A percentile compares a stretch with the other conserved stretches of the same genome.
Conservation (phyloP, 2,888 invertebrate species). For the Pyralis farinalis region DNA sequence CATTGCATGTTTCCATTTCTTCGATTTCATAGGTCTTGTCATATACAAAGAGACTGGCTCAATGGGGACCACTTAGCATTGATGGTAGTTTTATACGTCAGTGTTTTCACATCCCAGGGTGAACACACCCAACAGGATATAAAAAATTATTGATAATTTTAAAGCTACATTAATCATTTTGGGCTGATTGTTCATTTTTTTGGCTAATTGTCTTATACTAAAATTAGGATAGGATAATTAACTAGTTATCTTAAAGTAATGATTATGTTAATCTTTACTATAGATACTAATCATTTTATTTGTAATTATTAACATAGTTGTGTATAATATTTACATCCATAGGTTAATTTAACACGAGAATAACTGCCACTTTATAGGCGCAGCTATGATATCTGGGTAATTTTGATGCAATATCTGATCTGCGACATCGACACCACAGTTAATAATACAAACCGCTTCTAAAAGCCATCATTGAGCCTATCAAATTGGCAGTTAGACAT, state of each 20-base stretch:
- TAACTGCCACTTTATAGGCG: slow-evolving; percentile 61
- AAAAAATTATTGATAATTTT: no score
- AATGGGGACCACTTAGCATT: no score
- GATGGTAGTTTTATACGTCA: no score
- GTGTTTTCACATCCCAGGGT: no score
- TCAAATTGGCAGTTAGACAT: slow-evolving; percentile 63
- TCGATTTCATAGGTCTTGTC: no score
- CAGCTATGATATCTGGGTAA: slow-evolving; percentile 5
- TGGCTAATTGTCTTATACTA: no score
- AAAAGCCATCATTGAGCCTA: slow-evolving; percentile 25
- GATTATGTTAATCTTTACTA: slow-evolving; percentile 76
- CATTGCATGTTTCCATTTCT: no score
- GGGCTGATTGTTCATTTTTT: no score
- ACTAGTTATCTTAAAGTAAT: slow-evolving; percentile 70
- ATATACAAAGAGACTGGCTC: no score
- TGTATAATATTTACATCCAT: slow-evolving; percentile 73
- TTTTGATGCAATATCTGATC: background rate
- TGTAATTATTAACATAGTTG: slow-evolving; percentile 70
- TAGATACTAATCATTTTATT: slow-evolving; percentile 72
- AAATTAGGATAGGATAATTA: slow-evolving; percentile 64
- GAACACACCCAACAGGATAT: no score
- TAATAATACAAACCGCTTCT: background rate
- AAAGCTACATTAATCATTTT: no score
- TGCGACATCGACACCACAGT: background rate
- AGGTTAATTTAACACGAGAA: slow-evolving; percentile 56